Conservation (phyloP, 2,113 vertebrate genomes). For the Brachyistius frenatus region DNA sequence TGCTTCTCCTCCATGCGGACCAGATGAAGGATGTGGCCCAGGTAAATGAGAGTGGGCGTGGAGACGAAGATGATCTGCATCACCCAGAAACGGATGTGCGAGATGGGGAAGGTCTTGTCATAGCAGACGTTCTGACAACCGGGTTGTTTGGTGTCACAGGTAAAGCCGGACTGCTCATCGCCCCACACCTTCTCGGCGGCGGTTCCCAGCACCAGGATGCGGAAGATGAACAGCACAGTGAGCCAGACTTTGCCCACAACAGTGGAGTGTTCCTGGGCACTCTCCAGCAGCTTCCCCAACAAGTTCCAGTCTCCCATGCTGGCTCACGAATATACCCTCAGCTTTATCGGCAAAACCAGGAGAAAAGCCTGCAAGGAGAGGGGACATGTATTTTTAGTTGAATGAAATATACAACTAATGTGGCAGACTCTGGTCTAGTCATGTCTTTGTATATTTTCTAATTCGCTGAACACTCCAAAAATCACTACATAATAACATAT, state of each 20-base stretch:
- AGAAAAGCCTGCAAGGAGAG: constrained; percentile 51
- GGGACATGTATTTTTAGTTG: neutral
- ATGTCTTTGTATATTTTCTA: no score
- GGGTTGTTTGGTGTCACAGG: constrained; percentile 91
- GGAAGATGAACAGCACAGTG: constrained; percentile 90
- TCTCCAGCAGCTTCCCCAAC: constrained; percentile 90
- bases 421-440: neutral
- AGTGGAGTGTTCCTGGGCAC: constrained; percentile 90
- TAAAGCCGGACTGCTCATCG: constrained; percentile 89
- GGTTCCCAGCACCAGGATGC: constrained; percentile 89
- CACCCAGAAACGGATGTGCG: constrained; percentile 93
- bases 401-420: neutral
- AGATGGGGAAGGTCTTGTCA: constrained; percentile 91
- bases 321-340: constrained; percentile 41
- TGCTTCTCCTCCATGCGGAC: constrained; percentile 86
- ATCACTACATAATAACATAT: neutral
- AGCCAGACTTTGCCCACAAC: constrained; percentile 93
- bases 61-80: constrained; percentile 95
- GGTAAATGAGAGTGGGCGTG: constrained; percentile 90
- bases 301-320: constrained; percentile 90
- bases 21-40: constrained; percentile 91
- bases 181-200: constrained; percentile 92
- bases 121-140: constrained; percentile 94
- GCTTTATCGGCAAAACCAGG: constrained; percentile 50
- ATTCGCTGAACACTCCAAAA: no score